phyloP scores from a whole-genome alignment of 2,888 invertebrate genomes.

The Eupithecia dodoneata region DNA sequence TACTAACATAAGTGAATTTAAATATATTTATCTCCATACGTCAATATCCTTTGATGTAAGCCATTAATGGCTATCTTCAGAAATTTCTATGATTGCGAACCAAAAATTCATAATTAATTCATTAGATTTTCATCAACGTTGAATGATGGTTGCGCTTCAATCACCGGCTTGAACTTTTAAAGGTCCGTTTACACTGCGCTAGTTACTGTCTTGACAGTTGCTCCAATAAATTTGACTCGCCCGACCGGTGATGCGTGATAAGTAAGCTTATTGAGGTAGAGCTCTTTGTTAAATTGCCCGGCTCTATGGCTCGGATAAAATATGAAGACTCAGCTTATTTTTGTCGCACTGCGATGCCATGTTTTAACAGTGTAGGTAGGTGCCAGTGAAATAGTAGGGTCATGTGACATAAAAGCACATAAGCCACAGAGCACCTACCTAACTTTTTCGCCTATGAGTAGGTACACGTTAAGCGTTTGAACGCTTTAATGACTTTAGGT shows the following conservation, averaged over 20 bases:
- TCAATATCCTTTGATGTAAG: background rate
- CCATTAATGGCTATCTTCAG: background rate
- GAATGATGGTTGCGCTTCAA: background rate
- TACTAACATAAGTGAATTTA: background rate
- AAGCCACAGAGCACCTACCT: background rate
- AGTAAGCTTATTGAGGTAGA: background rate
- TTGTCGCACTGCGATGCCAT: background rate
- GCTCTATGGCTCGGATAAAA: background rate
- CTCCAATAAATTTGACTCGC: background rate
- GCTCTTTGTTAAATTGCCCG: background rate
- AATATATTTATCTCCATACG: background rate
- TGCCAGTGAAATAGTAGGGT: background rate
- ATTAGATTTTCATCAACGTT: background rate
- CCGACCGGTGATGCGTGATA: background rate
- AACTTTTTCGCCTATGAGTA: background rate
- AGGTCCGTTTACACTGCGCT: constrained; percentile 3
- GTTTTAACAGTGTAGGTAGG: background rate
- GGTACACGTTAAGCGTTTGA: no score
- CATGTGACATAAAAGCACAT: background rate
- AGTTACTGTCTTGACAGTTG: background rate
- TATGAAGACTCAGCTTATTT: background rate
- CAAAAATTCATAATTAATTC: background rate
- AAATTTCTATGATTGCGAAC: background rate
- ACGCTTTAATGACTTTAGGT: no score
- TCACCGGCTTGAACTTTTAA: constrained; percentile 7